Base-by-base conservation (phyloP, 2,113 vertebrate genomes). In the Plectropomus leopardus region DNA sequence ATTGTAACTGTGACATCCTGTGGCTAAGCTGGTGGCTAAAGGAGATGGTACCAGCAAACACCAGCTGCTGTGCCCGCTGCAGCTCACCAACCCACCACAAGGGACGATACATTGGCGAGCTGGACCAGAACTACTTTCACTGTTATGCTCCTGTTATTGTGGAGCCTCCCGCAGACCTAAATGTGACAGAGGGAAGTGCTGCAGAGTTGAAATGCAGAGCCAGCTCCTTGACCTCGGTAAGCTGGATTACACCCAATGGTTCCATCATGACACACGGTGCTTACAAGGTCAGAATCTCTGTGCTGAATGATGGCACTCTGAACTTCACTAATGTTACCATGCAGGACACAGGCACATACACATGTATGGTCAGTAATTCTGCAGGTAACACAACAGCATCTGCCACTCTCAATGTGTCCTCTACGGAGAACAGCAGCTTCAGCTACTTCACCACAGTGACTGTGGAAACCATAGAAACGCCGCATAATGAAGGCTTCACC, bases 11-110 rank as follows among this genome's bases (percentile, higher is more conserved):
- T 88, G 98, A 99, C 79, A 99, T 99, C 60, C 95, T 99, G 75
- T 99, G 98, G 98, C 96, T 99, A 50, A 99, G 98, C 90, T 99
- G 98, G 98, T 99, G 98, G 98, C 96, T 99, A 74, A 99, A 99
- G 89, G 98, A 99, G 92, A 99, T 98, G 95, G 98, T 98, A 17
- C 98, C 98, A 30, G 98, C 97, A 48, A 99, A 99, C 74, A 99
- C 97, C 44, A 98, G 97, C 80, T 99, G 98, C 84, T 99, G 98
- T n/a, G 98, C 98, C 58, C 97, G 98, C 69, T 99, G 98, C 84
- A 96, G 97, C 86, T 97, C 97, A 0, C 98, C 98, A 51, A 65
- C 95, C 24, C 96, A 94, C 75, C 95, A 99, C 88, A 99, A 99
- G 91, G 98, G 98, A 80, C 97, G 97, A 73, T 99, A 99, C 85